phyloP scores from a whole-genome alignment of 2,888 invertebrate genomes.

The Amiota minor region DNA sequence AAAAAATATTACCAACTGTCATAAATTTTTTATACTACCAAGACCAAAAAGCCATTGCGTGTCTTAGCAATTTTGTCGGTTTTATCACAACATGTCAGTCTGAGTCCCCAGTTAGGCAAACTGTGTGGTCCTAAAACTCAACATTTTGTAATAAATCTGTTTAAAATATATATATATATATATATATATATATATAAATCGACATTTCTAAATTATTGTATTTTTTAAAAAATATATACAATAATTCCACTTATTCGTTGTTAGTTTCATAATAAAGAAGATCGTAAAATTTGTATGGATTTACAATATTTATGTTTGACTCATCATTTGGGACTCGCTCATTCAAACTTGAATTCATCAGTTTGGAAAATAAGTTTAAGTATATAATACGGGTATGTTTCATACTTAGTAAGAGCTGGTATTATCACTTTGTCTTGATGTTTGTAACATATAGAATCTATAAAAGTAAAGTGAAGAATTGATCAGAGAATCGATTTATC shows the following conservation, averaged over 20 bases:
- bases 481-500: too few relatives aligned
- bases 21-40: conserved; percentile 12
- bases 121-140: conserved; percentile 16
- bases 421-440: too few relatives aligned
- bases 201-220: background rate
- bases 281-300: conserved; percentile 6
- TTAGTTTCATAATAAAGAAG: too few relatives aligned
- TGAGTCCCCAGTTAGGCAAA: background rate
- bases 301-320: background rate
- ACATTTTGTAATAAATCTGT: background rate
- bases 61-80: conserved; percentile 12
- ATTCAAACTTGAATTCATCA: too few relatives aligned
- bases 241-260: too few relatives aligned
- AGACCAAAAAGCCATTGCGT: conserved; percentile 1
- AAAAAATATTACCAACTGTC: conserved; percentile 15
- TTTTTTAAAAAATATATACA: background rate
- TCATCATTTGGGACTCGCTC: background rate
- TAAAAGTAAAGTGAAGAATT: too few relatives aligned
- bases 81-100: conserved; percentile 13
- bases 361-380: too few relatives aligned
- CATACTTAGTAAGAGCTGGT: too few relatives aligned
- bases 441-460: too few relatives aligned
- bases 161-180: conserved; percentile 3
- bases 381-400: too few relatives aligned
- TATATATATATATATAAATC: background rate